Conservation (phyloP, 2,797 vertebrate species). For the Calcarius lapponicus region DNA sequence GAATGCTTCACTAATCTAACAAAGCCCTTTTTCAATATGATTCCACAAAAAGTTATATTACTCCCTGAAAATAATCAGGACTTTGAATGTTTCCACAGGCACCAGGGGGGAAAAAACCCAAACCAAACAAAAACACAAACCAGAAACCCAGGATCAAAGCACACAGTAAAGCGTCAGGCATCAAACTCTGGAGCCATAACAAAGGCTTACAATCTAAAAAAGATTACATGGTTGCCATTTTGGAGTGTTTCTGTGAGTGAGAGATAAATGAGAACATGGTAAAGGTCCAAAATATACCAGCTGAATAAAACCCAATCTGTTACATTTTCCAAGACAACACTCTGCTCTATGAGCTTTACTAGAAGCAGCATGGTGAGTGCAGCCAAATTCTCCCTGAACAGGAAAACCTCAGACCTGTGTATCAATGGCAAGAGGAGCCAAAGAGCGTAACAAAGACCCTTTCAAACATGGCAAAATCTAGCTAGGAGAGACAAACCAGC, state of each 20-base stretch:
- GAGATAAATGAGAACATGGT: constrained; percentile 38
- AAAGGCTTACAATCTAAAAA: constrained; percentile 45
- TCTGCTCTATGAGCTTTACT: neutral
- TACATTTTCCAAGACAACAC: neutral
- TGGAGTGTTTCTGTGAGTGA: neutral
- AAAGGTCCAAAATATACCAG: constrained; percentile 14
- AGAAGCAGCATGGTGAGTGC: neutral
- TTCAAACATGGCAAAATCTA: neutral
- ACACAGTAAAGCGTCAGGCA: neutral
- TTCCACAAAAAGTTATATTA: neutral
- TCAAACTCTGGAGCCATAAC: constrained; percentile 45
- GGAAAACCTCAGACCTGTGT: constrained; percentile 7
- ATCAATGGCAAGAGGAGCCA: neutral
- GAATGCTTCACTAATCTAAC: neutral
- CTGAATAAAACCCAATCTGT: constrained; percentile 9
- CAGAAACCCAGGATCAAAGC: constrained; percentile 12
- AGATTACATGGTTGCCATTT: constrained; percentile 45
- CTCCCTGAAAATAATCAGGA: neutral
- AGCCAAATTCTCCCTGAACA: neutral
- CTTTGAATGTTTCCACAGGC: neutral
- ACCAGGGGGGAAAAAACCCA: neutral
- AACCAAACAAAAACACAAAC: neutral
- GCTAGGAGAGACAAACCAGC: neutral
- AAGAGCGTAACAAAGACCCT: constrained; percentile 7
- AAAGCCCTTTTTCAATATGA: neutral